Percentiles rank a stretch among this genome's conserved stretches.
These are phyloP conservation scores for Tetragnatha versicolor DNA, from an alignment of 1,140 invertebrate species.

Conservation along the genomic window DNA sequence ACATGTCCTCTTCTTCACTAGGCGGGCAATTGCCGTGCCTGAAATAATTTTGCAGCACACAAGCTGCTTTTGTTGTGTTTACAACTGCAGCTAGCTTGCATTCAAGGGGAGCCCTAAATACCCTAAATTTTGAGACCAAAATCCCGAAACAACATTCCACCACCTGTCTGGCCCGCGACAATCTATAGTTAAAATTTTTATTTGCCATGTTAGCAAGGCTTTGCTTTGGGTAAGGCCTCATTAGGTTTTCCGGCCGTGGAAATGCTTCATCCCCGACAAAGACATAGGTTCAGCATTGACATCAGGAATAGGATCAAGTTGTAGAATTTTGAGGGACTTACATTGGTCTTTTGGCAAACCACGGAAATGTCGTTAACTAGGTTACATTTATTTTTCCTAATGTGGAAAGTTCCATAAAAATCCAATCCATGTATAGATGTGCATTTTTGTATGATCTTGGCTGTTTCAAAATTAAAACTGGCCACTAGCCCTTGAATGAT, in stretches of 20 bases:
- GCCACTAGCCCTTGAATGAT: no score
- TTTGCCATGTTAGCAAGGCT: neutral
- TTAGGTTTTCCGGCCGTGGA: constrained; percentile 53
- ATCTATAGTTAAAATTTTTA: neutral
- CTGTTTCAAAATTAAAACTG: no score
- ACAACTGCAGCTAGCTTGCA: neutral
- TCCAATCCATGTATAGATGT: no score
- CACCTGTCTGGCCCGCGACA: neutral
- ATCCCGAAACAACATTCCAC: no score
- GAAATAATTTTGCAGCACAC: neutral
- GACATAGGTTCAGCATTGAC: constrained; percentile 45
- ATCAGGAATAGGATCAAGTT: constrained; percentile 45
- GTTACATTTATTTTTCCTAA: no score
- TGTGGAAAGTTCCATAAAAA: no score
- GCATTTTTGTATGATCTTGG: no score
- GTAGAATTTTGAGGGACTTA: constrained; percentile 35
- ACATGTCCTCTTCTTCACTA: no score
- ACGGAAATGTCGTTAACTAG: no score
- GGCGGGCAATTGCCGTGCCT: no score
- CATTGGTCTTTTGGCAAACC: no score
- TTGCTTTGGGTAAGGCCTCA: constrained; percentile 46
- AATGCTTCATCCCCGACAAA: constrained; percentile 59
- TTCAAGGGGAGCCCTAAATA: neutral
- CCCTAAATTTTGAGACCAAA: neutral
- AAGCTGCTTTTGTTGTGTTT: neutral